These are phyloP conservation scores for Micromesistius poutassou DNA, from an alignment of 2,797 vertebrate species.

Conservation along the genomic window DNA sequence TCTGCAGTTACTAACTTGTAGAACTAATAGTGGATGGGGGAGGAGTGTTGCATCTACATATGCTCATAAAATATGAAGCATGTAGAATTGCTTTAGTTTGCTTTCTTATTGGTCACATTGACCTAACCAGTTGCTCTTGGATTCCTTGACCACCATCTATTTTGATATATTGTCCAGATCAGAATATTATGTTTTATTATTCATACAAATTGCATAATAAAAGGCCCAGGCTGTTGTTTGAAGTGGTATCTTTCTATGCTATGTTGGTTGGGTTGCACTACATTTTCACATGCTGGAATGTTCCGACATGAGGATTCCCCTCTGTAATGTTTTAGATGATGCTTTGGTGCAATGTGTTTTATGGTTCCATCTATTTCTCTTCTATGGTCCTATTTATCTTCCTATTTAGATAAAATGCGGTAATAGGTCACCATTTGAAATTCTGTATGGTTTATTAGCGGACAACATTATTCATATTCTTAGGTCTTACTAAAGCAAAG, in stretches of 20 bases:
- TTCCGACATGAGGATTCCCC: conserved; percentile 2
- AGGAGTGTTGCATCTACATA: not conserved
- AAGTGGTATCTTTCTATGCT: conserved; percentile 10
- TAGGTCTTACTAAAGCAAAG: not conserved
- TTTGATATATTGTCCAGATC: conserved; percentile 16
- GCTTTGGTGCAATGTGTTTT: conserved; percentile 5
- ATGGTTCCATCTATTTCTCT: not conserved
- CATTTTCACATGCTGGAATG: conserved; percentile 20
- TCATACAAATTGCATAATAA: not conserved
- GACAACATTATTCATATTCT: not conserved
- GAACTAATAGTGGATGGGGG: not conserved
- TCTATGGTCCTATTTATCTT: not conserved
- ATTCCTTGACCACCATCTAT: conserved; percentile 28
- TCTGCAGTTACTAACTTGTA: conserved; percentile 22
- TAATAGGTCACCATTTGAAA: not conserved
- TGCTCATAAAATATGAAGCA: not conserved
- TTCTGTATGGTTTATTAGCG: not conserved
- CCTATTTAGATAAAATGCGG: not conserved
- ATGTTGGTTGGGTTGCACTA: not conserved
- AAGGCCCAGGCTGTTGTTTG: conserved; percentile 10
- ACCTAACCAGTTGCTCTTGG: conserved; percentile 27
- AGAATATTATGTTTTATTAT: conserved; percentile 10
- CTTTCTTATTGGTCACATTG: conserved; percentile 43
- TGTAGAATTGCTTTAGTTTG: conserved; percentile 29
- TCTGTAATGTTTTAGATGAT: conserved; percentile 24